phyloP scores from a whole-genome alignment of 2,113 vertebrate genomes.

The Syrrhaptes paradoxus region DNA sequence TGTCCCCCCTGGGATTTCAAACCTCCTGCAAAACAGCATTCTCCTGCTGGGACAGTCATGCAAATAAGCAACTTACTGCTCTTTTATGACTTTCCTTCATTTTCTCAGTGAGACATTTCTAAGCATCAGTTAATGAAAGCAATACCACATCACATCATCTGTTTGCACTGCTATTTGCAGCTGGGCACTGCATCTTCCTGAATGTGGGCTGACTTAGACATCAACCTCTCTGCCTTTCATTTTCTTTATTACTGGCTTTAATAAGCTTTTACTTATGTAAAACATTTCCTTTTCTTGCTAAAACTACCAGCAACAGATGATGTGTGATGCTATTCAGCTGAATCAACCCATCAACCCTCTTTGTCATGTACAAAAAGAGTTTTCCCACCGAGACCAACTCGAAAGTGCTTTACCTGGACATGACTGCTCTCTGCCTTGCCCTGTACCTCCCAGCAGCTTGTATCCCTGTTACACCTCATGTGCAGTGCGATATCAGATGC shows the following conservation, averaged over 20 bases:
- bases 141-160: background rate
- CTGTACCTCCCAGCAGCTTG: background rate
- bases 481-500: background rate
- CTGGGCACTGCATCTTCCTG: background rate
- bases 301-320: background rate
- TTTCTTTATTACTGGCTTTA: background rate
- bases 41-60: background rate
- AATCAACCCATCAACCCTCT: background rate
- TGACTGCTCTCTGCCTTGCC: rapidly evolving
- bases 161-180: background rate
- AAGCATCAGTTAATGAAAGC: background rate
- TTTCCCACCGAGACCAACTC: background rate
- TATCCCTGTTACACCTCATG: background rate
- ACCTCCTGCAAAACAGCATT: background rate
- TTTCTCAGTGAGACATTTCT: slow-evolving; percentile 15
- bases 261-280: background rate
- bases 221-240: background rate
- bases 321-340: background rate
- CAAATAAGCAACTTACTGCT: background rate
- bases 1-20: background rate
- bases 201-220: background rate
- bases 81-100: background rate
- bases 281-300: background rate
- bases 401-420: background rate
- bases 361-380: background rate